These are phyloP conservation scores for Drosophila phalerata DNA, from an alignment of 2,888 invertebrate species.

Conservation along the genomic window DNA sequence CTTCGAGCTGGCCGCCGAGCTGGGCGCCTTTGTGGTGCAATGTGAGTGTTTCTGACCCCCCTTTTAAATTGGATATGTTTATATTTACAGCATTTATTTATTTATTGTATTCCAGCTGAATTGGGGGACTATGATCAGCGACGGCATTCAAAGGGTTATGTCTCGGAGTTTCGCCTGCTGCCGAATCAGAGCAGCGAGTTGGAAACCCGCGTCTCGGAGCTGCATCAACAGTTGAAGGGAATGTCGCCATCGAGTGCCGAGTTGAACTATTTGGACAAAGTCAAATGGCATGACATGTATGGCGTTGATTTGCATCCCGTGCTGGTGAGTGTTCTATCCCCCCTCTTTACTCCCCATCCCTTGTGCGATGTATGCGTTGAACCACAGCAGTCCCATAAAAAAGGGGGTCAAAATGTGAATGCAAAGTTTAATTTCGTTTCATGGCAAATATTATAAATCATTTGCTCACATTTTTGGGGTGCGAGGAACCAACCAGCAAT, in stretches of 20 bases:
- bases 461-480: constrained; percentile 63
- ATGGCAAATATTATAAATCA: constrained; percentile 80
- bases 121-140: constrained; percentile 97
- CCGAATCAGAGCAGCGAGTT: constrained; percentile 96
- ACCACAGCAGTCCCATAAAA: constrained; percentile 50
- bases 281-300: constrained; percentile 99
- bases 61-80: background rate
- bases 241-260: constrained; percentile 94
- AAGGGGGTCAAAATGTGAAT: constrained; percentile 71
- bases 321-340: constrained; percentile 88
- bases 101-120: constrained; percentile 90
- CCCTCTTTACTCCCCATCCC: too few species aligned
- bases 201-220: constrained; percentile 94
- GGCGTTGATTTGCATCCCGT: constrained; percentile 99
- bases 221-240: constrained; percentile 93
- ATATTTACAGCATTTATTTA: constrained; percentile 5
- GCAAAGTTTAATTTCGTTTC: constrained; percentile 80
- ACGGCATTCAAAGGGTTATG: constrained; percentile 95
- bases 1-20: constrained; percentile 95
- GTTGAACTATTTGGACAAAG: constrained; percentile 97
- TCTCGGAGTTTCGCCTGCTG: constrained; percentile 96
- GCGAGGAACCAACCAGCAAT: constrained; percentile 45
- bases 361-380: background rate
- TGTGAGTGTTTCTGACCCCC: constrained; percentile 89
- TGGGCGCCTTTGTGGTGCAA: constrained; percentile 97